Conservation (phyloP, 2,113 vertebrate genomes). For the Anser brachyrhynchus region DNA sequence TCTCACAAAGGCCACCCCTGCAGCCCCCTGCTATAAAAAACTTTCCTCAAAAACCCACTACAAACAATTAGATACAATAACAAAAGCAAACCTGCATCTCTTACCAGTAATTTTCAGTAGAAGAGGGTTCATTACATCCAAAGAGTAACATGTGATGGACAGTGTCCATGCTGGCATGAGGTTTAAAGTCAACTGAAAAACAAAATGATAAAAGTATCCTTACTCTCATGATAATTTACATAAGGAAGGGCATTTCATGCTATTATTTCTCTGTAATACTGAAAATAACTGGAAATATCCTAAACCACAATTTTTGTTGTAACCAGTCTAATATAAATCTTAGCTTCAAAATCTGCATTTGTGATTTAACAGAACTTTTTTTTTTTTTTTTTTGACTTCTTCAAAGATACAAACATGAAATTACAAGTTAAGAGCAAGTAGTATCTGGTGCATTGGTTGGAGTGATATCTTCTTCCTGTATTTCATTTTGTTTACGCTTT, state of each 20-base stretch:
- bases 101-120: conserved; percentile 90
- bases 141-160: conserved; percentile 97
- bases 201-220: neutral
- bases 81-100: neutral
- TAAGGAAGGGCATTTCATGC: neutral
- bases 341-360: neutral
- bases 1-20: too few relatives aligned
- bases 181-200: conserved; percentile 93
- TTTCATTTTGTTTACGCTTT: neutral
- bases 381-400: neutral
- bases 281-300: neutral
- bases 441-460: neutral
- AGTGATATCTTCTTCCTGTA: neutral
- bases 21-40: too few relatives aligned
- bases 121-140: conserved; percentile 89
- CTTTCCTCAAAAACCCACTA: too few relatives aligned
- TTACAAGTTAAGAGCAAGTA: neutral
- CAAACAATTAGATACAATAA: neutral
- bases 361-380: neutral
- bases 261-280: neutral
- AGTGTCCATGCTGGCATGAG: conserved; percentile 94
- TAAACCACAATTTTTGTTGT: neutral
- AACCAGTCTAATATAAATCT: neutral
- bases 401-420: neutral
- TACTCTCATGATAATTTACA: neutral